A percentile compares a stretch with the other conserved stretches of the same genome.
These are phyloP conservation scores for Chaenocephalus aceratus DNA, from an alignment of 2,113 vertebrate genomes.

Conservation along the genomic window DNA sequence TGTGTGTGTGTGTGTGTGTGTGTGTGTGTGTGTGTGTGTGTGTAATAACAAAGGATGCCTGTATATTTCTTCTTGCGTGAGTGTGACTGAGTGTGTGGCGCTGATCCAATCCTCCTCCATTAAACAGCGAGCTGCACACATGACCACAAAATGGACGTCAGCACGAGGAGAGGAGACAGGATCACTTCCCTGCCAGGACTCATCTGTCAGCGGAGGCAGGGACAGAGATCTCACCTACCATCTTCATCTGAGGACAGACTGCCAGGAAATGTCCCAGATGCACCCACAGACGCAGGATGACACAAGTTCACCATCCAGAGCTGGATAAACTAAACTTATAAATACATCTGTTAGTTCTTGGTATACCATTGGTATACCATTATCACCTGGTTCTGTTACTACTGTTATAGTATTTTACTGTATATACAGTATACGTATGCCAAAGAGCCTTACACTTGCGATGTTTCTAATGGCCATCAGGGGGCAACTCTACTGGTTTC, in stretches of 20 bases:
- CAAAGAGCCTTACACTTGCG: too few species aligned
- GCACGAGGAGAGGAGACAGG: not conserved
- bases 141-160: slow-evolving; percentile 64
- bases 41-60: slow-evolving; percentile 38
- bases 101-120: slow-evolving; percentile 66
- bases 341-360: not conserved
- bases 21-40: slow-evolving; percentile 25
- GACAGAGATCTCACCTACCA: too few species aligned
- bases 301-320: too few species aligned
- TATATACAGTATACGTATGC: too few species aligned
- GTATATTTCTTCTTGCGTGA: slow-evolving; percentile 6
- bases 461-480: too few species aligned
- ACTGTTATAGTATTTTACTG: too few species aligned
- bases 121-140: slow-evolving; percentile 36
- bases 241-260: too few species aligned
- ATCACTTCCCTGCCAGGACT: not conserved
- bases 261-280: too few species aligned
- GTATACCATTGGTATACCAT: too few species aligned
- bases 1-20: slow-evolving; percentile 12
- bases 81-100: slow-evolving; percentile 27
- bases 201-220: too few species aligned
- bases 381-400: too few species aligned
- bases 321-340: not conserved
- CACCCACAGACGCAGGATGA: not conserved
- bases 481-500: too few species aligned